A percentile compares a stretch with the other conserved stretches of the same genome.
Conservation (phyloP, 2,888 invertebrate genomes). For the Cistogaster globosa region DNA sequence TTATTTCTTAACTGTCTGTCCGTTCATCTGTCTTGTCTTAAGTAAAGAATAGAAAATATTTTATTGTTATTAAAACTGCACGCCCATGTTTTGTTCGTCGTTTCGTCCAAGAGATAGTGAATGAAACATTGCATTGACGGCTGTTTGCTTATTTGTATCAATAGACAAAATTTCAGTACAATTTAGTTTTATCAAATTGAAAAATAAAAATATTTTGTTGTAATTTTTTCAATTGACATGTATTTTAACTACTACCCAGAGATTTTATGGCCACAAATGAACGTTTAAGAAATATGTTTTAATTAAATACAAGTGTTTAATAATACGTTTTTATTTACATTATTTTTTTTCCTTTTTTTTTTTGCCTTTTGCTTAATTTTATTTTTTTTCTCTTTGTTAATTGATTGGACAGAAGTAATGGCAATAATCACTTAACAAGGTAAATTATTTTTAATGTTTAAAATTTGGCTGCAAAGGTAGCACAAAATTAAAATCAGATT, state of each 20-base stretch:
- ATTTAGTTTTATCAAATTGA: conserved; percentile 67
- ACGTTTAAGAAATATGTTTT: conserved; percentile 67
- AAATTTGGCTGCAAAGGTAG: not conserved
- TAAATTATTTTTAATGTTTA: not conserved
- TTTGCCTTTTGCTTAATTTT: conserved; percentile 1
- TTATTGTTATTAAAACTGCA: conserved; percentile 64
- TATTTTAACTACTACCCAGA: conserved; percentile 67
- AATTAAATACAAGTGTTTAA: conserved; percentile 72
- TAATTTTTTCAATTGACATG: conserved; percentile 71
- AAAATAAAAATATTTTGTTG: conserved; percentile 69
- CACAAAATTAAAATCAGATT: too few species aligned
- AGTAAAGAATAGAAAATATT: conserved; percentile 55
- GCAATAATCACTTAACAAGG: conserved; percentile 48
- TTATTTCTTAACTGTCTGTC: conserved; percentile 29
- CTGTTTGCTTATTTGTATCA: conserved; percentile 57
- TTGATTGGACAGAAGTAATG: conserved; percentile 59
- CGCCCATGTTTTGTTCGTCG: conserved; percentile 63
- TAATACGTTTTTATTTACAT: conserved; percentile 53
- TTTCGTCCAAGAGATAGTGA: conserved; percentile 39
- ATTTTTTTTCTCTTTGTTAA: conserved; percentile 10
- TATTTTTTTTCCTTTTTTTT: conserved; percentile 21
- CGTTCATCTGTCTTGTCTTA: conserved; percentile 32
- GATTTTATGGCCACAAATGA: conserved; percentile 43
- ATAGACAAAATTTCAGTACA: conserved; percentile 61
- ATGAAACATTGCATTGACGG: conserved; percentile 42